Percentiles rank a stretch among this genome's conserved stretches.
These are phyloP conservation scores for Ostrea edulis DNA, from an alignment of 1,140 invertebrate genomes.

Conservation along the genomic window DNA sequence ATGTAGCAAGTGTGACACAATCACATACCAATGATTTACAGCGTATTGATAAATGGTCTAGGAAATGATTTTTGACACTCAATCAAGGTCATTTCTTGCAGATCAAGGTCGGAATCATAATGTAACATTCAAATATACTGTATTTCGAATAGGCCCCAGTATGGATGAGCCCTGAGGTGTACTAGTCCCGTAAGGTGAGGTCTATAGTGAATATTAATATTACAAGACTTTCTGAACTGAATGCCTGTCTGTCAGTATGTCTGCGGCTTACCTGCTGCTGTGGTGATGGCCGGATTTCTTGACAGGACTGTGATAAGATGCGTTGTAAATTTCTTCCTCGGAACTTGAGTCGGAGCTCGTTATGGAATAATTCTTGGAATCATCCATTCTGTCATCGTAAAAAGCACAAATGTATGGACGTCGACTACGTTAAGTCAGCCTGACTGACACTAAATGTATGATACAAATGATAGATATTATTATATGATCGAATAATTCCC, in stretches of 20 bases:
- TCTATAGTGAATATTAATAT: no score
- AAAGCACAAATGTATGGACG: neutral
- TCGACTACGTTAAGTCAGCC: neutral
- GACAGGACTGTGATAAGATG: neutral
- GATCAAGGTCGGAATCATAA: no score
- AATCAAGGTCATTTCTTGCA: no score
- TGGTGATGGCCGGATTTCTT: neutral
- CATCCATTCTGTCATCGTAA: slow-evolving; percentile 26
- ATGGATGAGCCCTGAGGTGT: no score
- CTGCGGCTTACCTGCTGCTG: neutral
- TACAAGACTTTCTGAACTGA: neutral
- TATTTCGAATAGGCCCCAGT: no score
- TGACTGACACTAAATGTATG: neutral
- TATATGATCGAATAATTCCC: no score
- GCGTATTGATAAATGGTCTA: no score
- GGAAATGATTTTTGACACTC: no score
- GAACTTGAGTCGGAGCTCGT: slow-evolving; percentile 34
- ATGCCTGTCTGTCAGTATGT: neutral
- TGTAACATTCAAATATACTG: no score
- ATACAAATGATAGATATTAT: neutral
- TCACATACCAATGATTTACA: no score
- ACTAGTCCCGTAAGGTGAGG: no score
- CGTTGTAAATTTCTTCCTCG: slow-evolving; percentile 49
- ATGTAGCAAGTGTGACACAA: no score
- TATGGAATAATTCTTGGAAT: slow-evolving; percentile 51